Base-by-base conservation (phyloP, 2,797 vertebrate genomes). In the Ambastaia sidthimunki region DNA sequence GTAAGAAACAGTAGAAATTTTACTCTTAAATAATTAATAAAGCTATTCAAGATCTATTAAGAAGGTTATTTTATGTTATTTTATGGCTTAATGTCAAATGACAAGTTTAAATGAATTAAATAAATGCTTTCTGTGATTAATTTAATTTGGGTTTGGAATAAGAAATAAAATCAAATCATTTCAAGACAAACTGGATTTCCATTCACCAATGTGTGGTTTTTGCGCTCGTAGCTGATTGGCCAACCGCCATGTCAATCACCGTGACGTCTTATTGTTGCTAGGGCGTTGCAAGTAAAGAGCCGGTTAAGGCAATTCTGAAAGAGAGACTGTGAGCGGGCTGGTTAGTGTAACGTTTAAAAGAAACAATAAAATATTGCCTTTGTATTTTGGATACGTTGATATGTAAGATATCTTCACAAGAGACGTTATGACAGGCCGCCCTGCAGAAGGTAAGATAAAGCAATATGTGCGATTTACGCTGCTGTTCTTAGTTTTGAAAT, bases 231-330 rank as follows among this genome's bases (percentile, higher is more conserved):
- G 28, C 52, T 83, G 72, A 84, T 85, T 86, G 82, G 77, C 7
- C 25, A 1, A 3, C 4, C 18, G 2, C 0, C 10, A 13, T 81
- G 86, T 80, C 85, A 81, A 82, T 86, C 84, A 19, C 9, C 6
- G 60, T 83, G 84, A 87, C 85, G 84, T 85, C 65, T 66, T 48
- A 66, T 70, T 88, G 87, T 89, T 89, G 87, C 87, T 87, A 89
- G 80, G 87, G 87, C 87, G 84, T 87, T 85, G 80, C 76, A 82
- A 82, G 66, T 75, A 84, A 63, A 65, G 21, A 82, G 77, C 71
- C 63, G 57, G 76, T 71, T 77, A 25, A 67, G 63, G 41, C 80
- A 50, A 81, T 79, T 60, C 59, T 47, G 69, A 73, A 82, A 79
- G 70, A 31, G 31, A 63, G 44, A 1, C 31, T 55, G 67, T 52